Conservation (phyloP, 2,113 vertebrate species). For the Riparia riparia region DNA sequence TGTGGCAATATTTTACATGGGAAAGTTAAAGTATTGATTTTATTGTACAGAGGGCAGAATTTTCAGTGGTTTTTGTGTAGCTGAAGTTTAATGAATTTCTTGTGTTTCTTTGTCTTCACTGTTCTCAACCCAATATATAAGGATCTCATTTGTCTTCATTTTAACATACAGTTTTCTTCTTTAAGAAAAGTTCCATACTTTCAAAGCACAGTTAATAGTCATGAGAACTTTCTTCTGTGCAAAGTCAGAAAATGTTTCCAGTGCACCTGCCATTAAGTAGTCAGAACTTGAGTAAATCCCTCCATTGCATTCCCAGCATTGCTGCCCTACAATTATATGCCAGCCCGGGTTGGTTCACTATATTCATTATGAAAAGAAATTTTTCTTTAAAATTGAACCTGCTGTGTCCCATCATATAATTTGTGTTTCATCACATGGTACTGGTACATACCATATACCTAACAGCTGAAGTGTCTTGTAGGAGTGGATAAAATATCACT, state of each 20-base stretch:
- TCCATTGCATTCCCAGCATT: background rate
- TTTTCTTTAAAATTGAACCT: background rate
- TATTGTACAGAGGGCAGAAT: background rate
- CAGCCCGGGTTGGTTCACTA: background rate
- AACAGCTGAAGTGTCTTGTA: background rate
- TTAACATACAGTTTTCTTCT: background rate
- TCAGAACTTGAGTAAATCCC: background rate
- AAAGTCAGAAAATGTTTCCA: background rate
- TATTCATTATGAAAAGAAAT: background rate
- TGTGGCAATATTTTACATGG: background rate
- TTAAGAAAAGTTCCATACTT: background rate
- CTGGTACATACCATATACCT: background rate
- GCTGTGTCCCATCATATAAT: background rate
- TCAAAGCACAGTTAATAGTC: background rate
- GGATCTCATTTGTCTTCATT: background rate
- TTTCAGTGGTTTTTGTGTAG: background rate
- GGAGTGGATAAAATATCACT: conserved; percentile 6
- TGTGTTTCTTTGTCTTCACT: background rate
- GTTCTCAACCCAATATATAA: background rate
- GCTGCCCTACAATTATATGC: background rate
- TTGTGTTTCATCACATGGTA: conserved; percentile 20
- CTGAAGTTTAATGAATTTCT: background rate
- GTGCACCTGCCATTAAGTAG: background rate
- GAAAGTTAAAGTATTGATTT: background rate
- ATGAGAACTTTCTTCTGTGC: background rate